Conservation (phyloP, 2,888 invertebrate species). For the Erebia ligea region DNA sequence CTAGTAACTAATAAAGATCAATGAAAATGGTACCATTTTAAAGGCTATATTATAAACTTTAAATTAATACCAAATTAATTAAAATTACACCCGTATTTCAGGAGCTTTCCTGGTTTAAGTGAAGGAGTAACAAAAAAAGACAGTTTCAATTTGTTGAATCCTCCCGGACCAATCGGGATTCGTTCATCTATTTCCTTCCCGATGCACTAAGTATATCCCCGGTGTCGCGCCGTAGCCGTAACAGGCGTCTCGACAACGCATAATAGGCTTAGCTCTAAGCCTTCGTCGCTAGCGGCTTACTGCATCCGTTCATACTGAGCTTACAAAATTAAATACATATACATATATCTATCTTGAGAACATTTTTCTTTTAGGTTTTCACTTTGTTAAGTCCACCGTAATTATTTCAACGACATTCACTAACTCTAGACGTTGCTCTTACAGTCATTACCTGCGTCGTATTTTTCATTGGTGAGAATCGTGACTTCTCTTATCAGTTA, state of each 20-base stretch:
- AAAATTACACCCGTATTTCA: too few species aligned
- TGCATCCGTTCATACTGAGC: slow-evolving; percentile 22
- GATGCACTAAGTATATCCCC: neutral
- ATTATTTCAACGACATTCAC: neutral
- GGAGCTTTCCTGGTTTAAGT: too few species aligned
- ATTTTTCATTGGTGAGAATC: neutral
- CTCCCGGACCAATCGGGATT: neutral
- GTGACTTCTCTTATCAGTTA: too few species aligned
- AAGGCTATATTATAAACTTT: too few species aligned
- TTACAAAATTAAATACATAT: slow-evolving; percentile 3
- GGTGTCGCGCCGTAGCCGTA: slow-evolving; percentile 24
- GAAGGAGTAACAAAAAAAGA: too few species aligned
- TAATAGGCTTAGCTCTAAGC: slow-evolving; percentile 37
- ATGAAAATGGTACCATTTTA: too few species aligned
- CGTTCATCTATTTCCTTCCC: neutral
- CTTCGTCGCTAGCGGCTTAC: slow-evolving; percentile 26
- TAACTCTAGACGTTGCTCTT: neutral
- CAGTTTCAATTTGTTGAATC: too few species aligned
- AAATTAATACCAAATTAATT: too few species aligned
- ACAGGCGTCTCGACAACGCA: slow-evolving; percentile 23
- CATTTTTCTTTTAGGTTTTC: neutral
- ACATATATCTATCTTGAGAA: neutral
- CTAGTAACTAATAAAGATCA: too few species aligned
- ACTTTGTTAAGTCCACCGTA: slow-evolving; percentile 5
- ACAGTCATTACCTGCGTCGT: neutral